Evolutionary conservation across 92 coral and sea anemone species (phyloP).

Genomic region (Desmophyllum pertusum): DNA sequence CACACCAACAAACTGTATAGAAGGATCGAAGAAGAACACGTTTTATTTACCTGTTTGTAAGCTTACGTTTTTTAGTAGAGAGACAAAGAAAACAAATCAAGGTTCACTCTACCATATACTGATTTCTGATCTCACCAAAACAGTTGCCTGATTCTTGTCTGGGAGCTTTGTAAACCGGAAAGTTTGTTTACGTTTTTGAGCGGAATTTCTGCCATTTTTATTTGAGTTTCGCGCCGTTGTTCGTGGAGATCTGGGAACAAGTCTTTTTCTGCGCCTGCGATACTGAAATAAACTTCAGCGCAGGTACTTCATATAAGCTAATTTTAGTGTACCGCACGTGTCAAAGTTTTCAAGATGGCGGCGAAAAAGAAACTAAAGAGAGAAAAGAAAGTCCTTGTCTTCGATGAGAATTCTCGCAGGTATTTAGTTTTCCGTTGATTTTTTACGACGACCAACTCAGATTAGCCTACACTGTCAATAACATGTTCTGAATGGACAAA

Average conservation of each 20-base stretch:
- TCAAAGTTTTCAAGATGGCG: constrained; percentile 80
- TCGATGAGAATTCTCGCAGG: constrained; percentile 85
- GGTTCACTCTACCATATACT: neutral
- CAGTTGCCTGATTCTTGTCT: constrained; percentile 72
- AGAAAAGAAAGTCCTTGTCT: constrained; percentile 75
- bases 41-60: neutral
- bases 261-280: neutral
- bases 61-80: neutral
- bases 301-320: no score
- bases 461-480: neutral
- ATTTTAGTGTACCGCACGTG: no score
- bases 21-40: neutral
- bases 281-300: neutral
- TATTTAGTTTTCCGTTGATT: constrained; percentile 5
- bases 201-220: constrained; percentile 69
- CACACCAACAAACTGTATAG: constrained; percentile 81
- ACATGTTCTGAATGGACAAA: neutral
- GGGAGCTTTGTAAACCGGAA: constrained; percentile 84
- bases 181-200: constrained; percentile 37
- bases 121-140: constrained; percentile 64
- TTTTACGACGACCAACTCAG: neutral
- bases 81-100: neutral
- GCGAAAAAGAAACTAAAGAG: constrained; percentile 59
- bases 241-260: constrained; percentile 13
- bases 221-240: constrained; percentile 57